Evolutionary conservation across 2,113 vertebrate genomes (phyloP), one percentile per base, ranked within the genome.

Genomic region (Hippopotamus amphibius): DNA sequence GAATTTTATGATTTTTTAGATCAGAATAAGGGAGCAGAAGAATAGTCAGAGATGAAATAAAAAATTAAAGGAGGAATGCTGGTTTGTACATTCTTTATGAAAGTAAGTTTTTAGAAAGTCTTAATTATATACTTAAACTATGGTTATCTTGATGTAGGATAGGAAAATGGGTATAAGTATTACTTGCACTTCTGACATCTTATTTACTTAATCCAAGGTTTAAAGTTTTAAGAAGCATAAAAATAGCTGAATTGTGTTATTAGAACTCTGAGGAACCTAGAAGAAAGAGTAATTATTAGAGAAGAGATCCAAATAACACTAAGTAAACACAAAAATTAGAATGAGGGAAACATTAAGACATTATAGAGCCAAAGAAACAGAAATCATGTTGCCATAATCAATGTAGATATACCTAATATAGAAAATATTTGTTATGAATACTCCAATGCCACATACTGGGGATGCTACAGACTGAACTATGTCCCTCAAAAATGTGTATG

Each of bases 1-100:
- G n/a, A 63, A 74, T 68, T 93, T 30, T 12, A 76, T 83, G 21
- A 37, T 93, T 77, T 53, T 83, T 21, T 41, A 33, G 17, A 63
- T 33, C 37, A 68, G 53, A 81, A 89, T 82, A 77, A 96, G n/a
- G n/a, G 16, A 96, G 28, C 14, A 82, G 81, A 88, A 71, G 41
- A 53, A 69, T 84, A 88, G 15, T 82, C 14, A 71, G 83, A 77
- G 8, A 59, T 46, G 28, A 76, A 90, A 89, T 66, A 14, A 93
- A 48, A 79, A 84, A 83, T 77, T 48, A 55, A 86, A 91, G n/a
- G 7, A 59, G 7, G 33, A n/a, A 37, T 65, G 30, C 16, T 88
- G 53, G 6, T 30, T 90, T 28, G 43, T n/a, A 26, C 61, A 61
- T 83, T 13, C n/a, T 71, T 93, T 61, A 72, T 85, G 81, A 77